phyloP scores from a whole-genome alignment of 1,140 invertebrate species.

The Cataglyphis hispanica region DNA sequence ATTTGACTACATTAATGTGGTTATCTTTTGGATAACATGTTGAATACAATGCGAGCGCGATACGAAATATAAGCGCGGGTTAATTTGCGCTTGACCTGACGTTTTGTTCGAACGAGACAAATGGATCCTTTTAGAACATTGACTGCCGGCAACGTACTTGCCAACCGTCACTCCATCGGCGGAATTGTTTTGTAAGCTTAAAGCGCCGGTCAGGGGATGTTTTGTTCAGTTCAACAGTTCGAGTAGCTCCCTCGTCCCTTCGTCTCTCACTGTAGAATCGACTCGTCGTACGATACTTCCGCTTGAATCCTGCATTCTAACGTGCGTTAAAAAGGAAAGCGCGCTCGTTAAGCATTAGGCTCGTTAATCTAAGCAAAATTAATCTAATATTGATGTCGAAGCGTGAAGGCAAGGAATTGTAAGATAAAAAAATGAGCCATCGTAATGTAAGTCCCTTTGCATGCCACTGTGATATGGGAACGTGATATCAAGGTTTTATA shows the following conservation, averaged over 20 bases:
- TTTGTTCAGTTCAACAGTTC: slow-evolving; percentile 57
- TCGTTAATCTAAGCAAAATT: slow-evolving; percentile 35
- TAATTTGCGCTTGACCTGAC: neutral
- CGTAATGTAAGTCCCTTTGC: too few relatives aligned
- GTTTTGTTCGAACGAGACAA: slow-evolving; percentile 57
- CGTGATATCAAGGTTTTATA: neutral
- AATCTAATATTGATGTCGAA: slow-evolving; percentile 16
- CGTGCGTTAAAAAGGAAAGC: slow-evolving; percentile 39
- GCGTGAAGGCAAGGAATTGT: neutral
- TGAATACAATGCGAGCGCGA: slow-evolving; percentile 30
- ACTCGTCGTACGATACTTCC: slow-evolving; percentile 16
- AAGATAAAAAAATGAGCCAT: neutral
- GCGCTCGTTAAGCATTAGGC: slow-evolving; percentile 31
- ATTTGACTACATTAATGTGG: slow-evolving; percentile 18
- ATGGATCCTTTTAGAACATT: slow-evolving; percentile 68
- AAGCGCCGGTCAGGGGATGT: slow-evolving; percentile 51
- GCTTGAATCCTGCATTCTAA: slow-evolving; percentile 56
- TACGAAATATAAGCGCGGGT: slow-evolving; percentile 34
- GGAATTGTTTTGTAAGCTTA: slow-evolving; percentile 67
- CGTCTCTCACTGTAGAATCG: neutral
- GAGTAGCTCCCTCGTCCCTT: slow-evolving; percentile 21
- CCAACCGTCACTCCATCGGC: slow-evolving; percentile 31
- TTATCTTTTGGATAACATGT: neutral
- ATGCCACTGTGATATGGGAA: too few relatives aligned
- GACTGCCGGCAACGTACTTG: slow-evolving; percentile 66